phyloP scores from a whole-genome alignment of 2,888 invertebrate genomes.

The Dexiosoma caninum region DNA sequence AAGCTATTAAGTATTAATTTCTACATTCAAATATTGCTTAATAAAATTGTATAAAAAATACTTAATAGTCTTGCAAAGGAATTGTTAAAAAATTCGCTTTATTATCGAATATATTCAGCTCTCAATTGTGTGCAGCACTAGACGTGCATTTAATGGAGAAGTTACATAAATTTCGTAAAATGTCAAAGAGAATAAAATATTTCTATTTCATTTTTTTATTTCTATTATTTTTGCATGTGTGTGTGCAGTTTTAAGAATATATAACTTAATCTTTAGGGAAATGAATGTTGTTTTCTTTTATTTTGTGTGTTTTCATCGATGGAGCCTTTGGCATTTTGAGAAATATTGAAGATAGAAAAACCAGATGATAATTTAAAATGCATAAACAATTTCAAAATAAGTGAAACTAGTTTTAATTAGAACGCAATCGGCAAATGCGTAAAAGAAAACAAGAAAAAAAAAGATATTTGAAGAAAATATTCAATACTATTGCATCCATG shows the following conservation, averaged over 20 bases:
- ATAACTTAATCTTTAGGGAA: conserved; percentile 4
- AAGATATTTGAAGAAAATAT: not conserved
- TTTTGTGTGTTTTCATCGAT: conserved; percentile 2
- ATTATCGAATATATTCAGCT: not conserved
- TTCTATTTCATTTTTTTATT: not conserved
- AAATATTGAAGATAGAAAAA: conserved; percentile 33
- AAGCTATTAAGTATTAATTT: too few species aligned
- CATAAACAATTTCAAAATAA: too few species aligned
- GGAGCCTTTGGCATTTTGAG: conserved; percentile 23
- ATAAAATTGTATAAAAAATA: too few species aligned
- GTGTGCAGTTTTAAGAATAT: not conserved
- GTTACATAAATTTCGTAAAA: not conserved
- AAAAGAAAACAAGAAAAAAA: not conserved
- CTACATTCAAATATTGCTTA: too few species aligned
- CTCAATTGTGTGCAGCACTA: conserved; percentile 14
- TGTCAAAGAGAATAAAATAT: not conserved
- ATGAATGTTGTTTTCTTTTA: not conserved
- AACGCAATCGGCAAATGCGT: too few species aligned
- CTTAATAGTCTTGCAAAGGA: too few species aligned
- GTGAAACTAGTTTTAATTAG: too few species aligned
- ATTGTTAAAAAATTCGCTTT: too few species aligned
- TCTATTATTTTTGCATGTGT: conserved; percentile 2
- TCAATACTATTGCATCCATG: too few species aligned
- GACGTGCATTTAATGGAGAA: not conserved
- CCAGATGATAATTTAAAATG: conserved; percentile 30